A percentile compares a stretch with the other conserved stretches of the same genome.
Conservation (phyloP, 2,797 vertebrate genomes). For the Anomalospiza imberbis region DNA sequence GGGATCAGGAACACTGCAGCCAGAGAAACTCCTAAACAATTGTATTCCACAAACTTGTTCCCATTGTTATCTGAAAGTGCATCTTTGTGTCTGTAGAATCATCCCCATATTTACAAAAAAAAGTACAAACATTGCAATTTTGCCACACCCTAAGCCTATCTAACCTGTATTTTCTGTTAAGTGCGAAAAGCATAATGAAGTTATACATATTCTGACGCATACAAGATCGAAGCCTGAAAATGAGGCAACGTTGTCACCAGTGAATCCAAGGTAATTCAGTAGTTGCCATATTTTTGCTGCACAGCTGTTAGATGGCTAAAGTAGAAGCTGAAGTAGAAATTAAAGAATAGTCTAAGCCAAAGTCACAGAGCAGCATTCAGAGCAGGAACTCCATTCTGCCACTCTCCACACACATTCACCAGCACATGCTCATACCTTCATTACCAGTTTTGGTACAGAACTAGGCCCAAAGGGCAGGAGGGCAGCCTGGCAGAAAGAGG, state of each 20-base stretch:
- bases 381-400: neutral
- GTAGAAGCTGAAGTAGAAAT: neutral
- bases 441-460: neutral
- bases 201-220: neutral
- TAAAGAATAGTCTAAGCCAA: neutral
- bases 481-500: neutral
- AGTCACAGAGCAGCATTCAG: neutral
- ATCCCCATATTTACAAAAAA: constrained; percentile 42
- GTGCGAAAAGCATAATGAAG: constrained; percentile 31
- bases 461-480: neutral
- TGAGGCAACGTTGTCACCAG: neutral
- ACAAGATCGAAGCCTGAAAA: neutral
- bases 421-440: neutral
- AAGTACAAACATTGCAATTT: constrained; percentile 24
- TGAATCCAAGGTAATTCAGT: neutral
- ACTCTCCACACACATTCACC: neutral
- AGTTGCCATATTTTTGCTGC: neutral
- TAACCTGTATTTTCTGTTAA: constrained; percentile 18
- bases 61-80: constrained; percentile 46
- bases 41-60: neutral
- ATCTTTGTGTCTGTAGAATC: constrained; percentile 36
- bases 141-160: neutral
- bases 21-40: neutral
- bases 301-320: neutral
- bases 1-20: neutral